Percentiles rank a stretch among this genome's conserved stretches.
Evolutionary conservation across 2,888 invertebrate genomes (phyloP).

Genomic region (Lottia scabra): DNA sequence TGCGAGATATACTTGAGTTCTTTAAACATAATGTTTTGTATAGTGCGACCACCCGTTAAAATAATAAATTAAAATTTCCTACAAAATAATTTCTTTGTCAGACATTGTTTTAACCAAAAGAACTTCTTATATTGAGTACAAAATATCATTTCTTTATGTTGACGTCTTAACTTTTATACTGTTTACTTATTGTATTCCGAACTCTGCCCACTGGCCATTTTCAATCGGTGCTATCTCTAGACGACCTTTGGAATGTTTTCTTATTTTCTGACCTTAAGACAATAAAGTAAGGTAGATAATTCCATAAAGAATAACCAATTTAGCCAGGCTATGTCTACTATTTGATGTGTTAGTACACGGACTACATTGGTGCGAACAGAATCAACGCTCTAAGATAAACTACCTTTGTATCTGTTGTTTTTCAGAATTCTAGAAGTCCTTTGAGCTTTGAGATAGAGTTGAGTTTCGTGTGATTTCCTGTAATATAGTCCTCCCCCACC

Average conservation of each 20-base stretch:
- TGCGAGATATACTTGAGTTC: too few species aligned
- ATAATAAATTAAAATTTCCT: neutral
- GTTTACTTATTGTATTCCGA: neutral
- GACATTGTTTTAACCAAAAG: neutral
- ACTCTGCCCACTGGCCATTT: neutral
- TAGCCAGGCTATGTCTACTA: neutral
- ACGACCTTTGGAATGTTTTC: conserved; percentile 4
- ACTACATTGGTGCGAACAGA: neutral
- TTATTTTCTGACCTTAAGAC: conserved; percentile 7
- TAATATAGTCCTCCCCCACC: neutral
- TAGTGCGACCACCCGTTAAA: neutral
- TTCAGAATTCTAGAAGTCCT: neutral
- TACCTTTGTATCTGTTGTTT: neutral
- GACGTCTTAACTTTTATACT: neutral
- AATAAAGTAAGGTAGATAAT: neutral
- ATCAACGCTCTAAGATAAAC: neutral
- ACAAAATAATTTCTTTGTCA: neutral
- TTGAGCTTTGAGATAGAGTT: neutral
- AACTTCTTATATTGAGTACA: neutral
- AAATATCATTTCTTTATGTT: neutral
- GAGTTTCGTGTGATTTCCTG: neutral
- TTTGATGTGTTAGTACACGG: neutral
- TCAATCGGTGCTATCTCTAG: neutral
- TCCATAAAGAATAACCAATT: conserved; percentile 3
- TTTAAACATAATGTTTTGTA: too few species aligned